These are phyloP conservation scores for Octopus bimaculoides DNA, from an alignment of 1,140 invertebrate genomes.

Conservation along the genomic window DNA sequence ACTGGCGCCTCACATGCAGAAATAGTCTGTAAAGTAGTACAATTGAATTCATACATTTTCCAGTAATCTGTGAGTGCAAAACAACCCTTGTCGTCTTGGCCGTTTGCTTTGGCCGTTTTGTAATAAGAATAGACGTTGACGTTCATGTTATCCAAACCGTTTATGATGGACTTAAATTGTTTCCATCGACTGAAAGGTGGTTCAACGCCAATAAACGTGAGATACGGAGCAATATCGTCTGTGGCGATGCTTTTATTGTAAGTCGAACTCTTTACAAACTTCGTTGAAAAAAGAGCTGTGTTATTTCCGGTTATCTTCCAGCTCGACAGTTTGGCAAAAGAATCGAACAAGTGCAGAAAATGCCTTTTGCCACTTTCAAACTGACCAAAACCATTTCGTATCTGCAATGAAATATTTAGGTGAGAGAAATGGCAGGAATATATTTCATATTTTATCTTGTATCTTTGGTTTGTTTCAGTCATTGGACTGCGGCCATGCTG, in stretches of 20 bases:
- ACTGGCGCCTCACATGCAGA: slow-evolving; percentile 1
- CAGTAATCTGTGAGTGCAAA: slow-evolving; percentile 45
- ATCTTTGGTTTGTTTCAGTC: too few species aligned
- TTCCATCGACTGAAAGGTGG: slow-evolving; percentile 38
- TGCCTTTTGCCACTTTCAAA: slow-evolving; percentile 38
- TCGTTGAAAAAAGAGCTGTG: slow-evolving; percentile 36
- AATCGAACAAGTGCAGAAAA: slow-evolving; percentile 43
- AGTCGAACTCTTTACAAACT: slow-evolving; percentile 34
- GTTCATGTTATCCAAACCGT: slow-evolving; percentile 49
- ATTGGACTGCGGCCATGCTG: too few species aligned
- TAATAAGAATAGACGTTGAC: slow-evolving; percentile 40
- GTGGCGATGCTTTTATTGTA: slow-evolving; percentile 36
- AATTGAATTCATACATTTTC: slow-evolving; percentile 42
- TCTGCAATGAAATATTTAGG: slow-evolving; percentile 25
- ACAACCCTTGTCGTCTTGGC: slow-evolving; percentile 20
- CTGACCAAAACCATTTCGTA: slow-evolving; percentile 44
- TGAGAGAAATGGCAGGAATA: too few species aligned
- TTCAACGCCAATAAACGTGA: slow-evolving; percentile 37
- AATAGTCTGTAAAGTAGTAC: slow-evolving; percentile 30
- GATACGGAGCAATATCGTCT: slow-evolving; percentile 39
- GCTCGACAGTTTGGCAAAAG: slow-evolving; percentile 42
- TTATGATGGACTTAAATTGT: slow-evolving; percentile 30
- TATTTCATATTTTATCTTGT: too few species aligned
- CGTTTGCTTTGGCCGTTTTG: slow-evolving; percentile 14
- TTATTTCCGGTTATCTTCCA: slow-evolving; percentile 42